Conservation (phyloP, 1,140 invertebrate species). For the Patella vulgata region DNA sequence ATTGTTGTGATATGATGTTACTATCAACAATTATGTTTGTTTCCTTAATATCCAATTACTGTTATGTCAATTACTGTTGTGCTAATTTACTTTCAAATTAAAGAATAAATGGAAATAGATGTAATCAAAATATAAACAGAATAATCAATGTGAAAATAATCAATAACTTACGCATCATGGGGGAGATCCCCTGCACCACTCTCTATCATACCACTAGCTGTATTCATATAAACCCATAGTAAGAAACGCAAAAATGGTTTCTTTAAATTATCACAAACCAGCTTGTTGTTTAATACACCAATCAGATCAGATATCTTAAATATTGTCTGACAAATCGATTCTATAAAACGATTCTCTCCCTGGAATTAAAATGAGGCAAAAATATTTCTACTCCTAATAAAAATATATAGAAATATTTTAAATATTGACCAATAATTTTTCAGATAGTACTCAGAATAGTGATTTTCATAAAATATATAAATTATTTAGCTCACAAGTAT, state of each 20-base stretch:
- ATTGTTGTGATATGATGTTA: no score
- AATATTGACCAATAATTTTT: neutral
- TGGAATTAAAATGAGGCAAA: conserved; percentile 24
- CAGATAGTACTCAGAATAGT: neutral
- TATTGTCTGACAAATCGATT: conserved; percentile 66
- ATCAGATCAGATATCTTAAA: conserved; percentile 62
- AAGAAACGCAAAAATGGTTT: conserved; percentile 60
- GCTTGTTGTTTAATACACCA: conserved; percentile 53
- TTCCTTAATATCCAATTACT: no score
- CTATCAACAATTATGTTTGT: no score
- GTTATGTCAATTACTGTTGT: no score
- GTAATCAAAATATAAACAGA: no score
- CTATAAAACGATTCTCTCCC: conserved; percentile 66
- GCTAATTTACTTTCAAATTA: no score
- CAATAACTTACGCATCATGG: conserved; percentile 53
- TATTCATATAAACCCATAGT: conserved; percentile 64
- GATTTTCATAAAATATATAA: neutral
- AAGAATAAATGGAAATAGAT: no score
- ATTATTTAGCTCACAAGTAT: neutral
- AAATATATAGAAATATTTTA: no score
- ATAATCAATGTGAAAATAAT: no score
- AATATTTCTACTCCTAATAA: no score
- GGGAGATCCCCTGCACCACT: conserved; percentile 64
- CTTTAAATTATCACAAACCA: conserved; percentile 60
- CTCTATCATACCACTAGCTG: conserved; percentile 62